Evolutionary conservation across 2,113 vertebrate species (phyloP).

Genomic region (Notarius lentiginosus): DNA sequence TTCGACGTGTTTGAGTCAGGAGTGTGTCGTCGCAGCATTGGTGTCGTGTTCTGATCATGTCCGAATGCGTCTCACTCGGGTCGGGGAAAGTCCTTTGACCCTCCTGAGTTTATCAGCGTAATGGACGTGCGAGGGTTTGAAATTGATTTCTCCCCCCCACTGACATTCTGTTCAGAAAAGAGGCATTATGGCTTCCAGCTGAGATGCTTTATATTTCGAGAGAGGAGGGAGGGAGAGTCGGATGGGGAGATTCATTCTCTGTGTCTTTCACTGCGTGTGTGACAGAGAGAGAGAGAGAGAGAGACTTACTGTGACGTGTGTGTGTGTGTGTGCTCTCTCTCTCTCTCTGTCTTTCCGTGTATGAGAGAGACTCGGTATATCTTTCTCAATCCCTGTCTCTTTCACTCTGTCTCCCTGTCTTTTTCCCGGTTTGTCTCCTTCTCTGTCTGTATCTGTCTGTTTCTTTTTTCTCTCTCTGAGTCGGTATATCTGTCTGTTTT

Average conservation of each 20-base stretch:
- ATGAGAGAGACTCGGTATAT: too few relatives aligned
- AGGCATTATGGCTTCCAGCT: slow-evolving; percentile 30
- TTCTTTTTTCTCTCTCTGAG: background rate
- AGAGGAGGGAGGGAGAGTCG: background rate
- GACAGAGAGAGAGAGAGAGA: background rate
- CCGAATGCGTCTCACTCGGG: background rate
- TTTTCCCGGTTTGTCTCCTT: background rate
- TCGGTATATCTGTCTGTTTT: background rate
- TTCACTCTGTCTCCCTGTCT: background rate
- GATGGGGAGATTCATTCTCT: background rate
- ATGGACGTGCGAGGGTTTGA: background rate
- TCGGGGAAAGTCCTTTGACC: background rate
- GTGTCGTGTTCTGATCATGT: background rate
- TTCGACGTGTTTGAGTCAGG: background rate
- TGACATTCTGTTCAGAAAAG: background rate
- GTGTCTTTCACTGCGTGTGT: too few relatives aligned
- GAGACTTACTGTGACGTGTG: background rate
- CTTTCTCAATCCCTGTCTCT: background rate
- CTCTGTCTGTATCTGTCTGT: background rate
- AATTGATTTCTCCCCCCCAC: background rate
- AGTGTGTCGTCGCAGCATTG: background rate
- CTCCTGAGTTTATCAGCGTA: background rate
- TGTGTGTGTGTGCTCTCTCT: background rate
- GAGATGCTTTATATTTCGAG: slow-evolving; percentile 18
- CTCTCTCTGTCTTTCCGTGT: background rate